Percentiles rank a stretch among this genome's conserved stretches.
Conservation (phyloP, 2,888 invertebrate genomes). For the Gonocerus acuteangulatus region DNA sequence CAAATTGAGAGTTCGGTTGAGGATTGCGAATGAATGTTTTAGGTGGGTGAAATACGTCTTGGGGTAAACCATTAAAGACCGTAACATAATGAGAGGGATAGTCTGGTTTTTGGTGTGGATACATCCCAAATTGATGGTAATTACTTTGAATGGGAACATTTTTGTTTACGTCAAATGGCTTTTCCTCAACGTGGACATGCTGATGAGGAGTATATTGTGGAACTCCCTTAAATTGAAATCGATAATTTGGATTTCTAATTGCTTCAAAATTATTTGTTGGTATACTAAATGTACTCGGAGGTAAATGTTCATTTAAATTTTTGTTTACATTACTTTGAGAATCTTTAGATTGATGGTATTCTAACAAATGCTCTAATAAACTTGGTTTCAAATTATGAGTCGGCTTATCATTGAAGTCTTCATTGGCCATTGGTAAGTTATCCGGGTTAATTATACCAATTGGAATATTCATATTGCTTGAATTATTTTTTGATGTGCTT, state of each 20-base stretch:
- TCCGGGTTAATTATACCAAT: constrained; percentile 30
- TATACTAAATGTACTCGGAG: background rate
- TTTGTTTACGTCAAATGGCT: constrained; percentile 3
- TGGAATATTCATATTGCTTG: constrained; percentile 17
- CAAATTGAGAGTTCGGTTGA: constrained; percentile 12
- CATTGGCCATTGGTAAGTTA: constrained; percentile 2
- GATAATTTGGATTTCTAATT: background rate
- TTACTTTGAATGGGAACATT: constrained; percentile 6
- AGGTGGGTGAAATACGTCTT: background rate
- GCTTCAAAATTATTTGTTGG: background rate
- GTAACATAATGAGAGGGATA: background rate
- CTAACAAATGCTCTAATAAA: background rate
- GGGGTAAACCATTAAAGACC: background rate
- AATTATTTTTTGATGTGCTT: background rate
- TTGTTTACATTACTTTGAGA: background rate
- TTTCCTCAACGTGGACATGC: background rate
- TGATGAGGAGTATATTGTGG: constrained; percentile 3
- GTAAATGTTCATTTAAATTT: background rate
- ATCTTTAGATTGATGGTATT: background rate
- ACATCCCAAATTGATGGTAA: background rate
- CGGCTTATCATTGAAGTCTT: background rate
- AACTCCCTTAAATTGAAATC: background rate
- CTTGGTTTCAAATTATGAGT: background rate
- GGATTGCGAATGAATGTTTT: constrained; percentile 21
- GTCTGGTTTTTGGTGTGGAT: background rate